Evolutionary conservation across 2,797 vertebrate species (phyloP).

Genomic region (Erithacus rubecula): DNA sequence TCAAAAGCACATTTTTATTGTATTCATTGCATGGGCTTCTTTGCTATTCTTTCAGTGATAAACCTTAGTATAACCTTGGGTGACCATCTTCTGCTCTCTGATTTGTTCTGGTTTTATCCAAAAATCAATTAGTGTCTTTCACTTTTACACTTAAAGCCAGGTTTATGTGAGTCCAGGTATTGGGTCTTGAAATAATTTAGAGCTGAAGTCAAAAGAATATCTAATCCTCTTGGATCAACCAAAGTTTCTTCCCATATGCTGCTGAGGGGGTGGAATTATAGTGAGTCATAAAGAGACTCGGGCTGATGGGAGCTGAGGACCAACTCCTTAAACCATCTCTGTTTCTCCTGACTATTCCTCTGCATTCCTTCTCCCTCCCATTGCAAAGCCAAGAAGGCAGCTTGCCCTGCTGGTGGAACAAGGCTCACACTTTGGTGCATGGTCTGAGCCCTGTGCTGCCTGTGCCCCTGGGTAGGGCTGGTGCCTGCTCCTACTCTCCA

Average conservation of each 20-base stretch:
- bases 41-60: neutral
- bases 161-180: neutral
- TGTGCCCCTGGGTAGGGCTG: neutral
- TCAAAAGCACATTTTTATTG: neutral
- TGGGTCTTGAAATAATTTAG: neutral
- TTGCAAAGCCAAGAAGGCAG: neutral
- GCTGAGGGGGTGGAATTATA: neutral
- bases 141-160: neutral
- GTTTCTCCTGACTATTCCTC: neutral
- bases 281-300: neutral
- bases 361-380: neutral
- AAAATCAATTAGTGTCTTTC: neutral
- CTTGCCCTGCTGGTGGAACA: neutral
- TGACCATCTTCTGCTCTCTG: neutral
- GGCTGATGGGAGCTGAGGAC: neutral
- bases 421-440: neutral
- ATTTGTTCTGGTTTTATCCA: neutral
- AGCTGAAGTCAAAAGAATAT: neutral
- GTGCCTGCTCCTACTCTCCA: neutral
- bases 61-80: neutral
- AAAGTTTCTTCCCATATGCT: constrained; percentile 6
- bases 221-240: neutral
- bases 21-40: neutral
- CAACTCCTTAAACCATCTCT: neutral
- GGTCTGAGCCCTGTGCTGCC: neutral